These are phyloP conservation scores for Micoletzkya japonica DNA, from an alignment of 2,888 invertebrate genomes.

Conservation along the genomic window DNA sequence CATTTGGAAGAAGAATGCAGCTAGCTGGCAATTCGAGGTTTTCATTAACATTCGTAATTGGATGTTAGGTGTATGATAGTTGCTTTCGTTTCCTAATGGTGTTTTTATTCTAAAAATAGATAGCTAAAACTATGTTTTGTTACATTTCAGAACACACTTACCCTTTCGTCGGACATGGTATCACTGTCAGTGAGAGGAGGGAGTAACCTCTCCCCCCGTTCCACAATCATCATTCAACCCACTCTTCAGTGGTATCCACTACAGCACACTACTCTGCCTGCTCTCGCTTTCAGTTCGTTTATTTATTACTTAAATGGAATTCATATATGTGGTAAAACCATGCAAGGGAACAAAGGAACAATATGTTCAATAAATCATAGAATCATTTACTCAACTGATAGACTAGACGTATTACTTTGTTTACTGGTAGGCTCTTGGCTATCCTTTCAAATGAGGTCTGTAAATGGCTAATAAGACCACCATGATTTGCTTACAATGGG, in stretches of 20 bases:
- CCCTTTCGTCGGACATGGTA: slow-evolving; percentile 44
- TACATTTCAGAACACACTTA: slow-evolving; percentile 44
- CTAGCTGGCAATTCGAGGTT: slow-evolving; percentile 50
- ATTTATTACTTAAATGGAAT: neutral
- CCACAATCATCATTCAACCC: slow-evolving; percentile 55
- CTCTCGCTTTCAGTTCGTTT: slow-evolving; percentile 42
- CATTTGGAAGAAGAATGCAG: slow-evolving; percentile 54
- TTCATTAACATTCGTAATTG: no score
- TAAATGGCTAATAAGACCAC: no score
- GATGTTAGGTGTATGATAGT: no score
- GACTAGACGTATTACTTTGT: no score
- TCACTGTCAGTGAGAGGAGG: slow-evolving; percentile 38
- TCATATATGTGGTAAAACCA: neutral
- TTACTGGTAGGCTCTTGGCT: no score
- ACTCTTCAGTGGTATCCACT: slow-evolving; percentile 49
- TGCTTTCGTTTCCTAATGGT: no score
- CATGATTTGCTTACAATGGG: no score
- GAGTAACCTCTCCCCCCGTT: slow-evolving; percentile 37
- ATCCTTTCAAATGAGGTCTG: no score
- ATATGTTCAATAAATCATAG: neutral
- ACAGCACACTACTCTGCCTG: slow-evolving; percentile 41
- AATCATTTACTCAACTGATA: neutral
- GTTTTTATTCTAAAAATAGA: neutral
- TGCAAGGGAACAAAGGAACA: neutral
- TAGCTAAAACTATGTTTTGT: neutral